Evolutionary conservation across 2,797 vertebrate genomes (phyloP), one percentile per base, ranked within the genome.

Genomic region (Dermochelys coriacea): DNA sequence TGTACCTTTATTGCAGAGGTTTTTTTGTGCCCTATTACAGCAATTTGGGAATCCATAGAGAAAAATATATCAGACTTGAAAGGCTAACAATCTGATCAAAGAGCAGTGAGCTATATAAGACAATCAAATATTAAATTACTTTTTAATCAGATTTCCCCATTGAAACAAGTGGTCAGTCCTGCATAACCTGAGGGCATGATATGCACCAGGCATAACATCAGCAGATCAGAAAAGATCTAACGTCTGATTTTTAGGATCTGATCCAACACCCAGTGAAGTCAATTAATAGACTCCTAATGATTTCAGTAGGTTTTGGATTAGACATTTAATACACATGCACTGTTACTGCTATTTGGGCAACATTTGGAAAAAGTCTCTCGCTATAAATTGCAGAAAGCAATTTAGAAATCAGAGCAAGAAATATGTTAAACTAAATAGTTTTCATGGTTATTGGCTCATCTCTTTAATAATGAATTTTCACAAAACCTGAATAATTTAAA

Each of bases 401-500:
- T 95, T 94, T 85, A 89, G 81, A 85, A 89, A 93, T 45, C 79
- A 84, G 87, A 96, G 64, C 54, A 91, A 49, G 47, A 95, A 94
- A 93, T 3, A 61, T 77, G 93, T 80, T 85, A 94, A 94, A 95
- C 52, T 86, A 91, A 95, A 12, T 80, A 77, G 95, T 89, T 86
- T 84, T 81, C 85, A 82, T 88, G 79, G 88, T 93, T 87, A 75
- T 85, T 93, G 80, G 83, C 89, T 96, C 88, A 61, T 91, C 90
- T 93, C 57, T 93, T 88, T 87, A 95, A 90, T 71, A 95, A 94
- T 87, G 94, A 1, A 5, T 89, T 96, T 97, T 96, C 91, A 89
- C 75, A 59, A 93, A 95, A 83, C 79, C 84, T 96, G 91, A 87
- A 92, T 94, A 90, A 96, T 95, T 95, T 90, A 96, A 96, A 95